phyloP scores from a whole-genome alignment of 2,888 invertebrate species.

The Oxystoma pomonae region DNA sequence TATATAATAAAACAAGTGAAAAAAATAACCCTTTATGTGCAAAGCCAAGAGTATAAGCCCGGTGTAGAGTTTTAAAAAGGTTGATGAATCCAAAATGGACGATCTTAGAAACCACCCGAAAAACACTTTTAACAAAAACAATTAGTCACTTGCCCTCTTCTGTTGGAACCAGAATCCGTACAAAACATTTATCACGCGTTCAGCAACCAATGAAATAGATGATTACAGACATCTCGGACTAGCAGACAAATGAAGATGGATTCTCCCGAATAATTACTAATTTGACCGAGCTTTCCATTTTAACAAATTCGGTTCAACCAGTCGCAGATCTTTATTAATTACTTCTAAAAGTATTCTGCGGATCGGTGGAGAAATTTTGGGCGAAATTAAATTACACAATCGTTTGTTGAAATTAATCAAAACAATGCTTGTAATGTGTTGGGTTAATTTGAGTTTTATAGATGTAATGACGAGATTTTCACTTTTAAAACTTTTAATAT shows the following conservation, averaged over 20 bases:
- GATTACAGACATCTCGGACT: slow-evolving; percentile 49
- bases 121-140: no score
- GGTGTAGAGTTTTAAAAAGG: no score
- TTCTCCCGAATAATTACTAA: slow-evolving; percentile 49
- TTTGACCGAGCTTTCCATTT: slow-evolving; percentile 49
- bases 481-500: no score
- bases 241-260: slow-evolving; percentile 49
- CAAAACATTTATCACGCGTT: slow-evolving; percentile 50
- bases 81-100: no score
- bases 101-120: no score
- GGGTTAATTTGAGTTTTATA: no score
- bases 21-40: no score
- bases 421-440: not conserved
- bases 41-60: no score
- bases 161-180: slow-evolving; percentile 21
- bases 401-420: slow-evolving; percentile 1
- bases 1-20: no score
- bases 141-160: not conserved
- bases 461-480: no score
- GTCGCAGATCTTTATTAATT: slow-evolving; percentile 38
- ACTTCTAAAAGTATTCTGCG: slow-evolving; percentile 30
- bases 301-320: slow-evolving; percentile 33
- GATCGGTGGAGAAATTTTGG: slow-evolving; percentile 14
- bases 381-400: slow-evolving; percentile 6
- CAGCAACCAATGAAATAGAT: slow-evolving; percentile 51